Conservation (phyloP, 2,888 invertebrate species). For the Nephrotoma appendiculata region DNA sequence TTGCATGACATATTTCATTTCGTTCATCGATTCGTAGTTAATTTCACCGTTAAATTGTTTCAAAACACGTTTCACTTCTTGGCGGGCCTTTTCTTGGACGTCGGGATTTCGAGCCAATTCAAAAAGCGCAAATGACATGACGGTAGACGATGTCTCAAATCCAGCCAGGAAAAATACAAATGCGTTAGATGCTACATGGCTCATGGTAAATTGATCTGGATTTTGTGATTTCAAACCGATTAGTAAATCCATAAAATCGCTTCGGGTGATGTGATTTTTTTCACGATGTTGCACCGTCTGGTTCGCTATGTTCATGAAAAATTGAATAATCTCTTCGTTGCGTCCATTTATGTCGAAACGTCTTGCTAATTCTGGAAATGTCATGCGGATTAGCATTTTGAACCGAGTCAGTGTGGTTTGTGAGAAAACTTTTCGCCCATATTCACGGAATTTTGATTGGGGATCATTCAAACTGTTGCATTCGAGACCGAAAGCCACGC, state of each 20-base stretch:
- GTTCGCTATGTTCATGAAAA: conserved; percentile 34
- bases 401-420: conserved; percentile 7
- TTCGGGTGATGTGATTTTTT: conserved; percentile 32
- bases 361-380: conserved; percentile 12
- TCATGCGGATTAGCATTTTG: conserved; percentile 14
- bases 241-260: conserved; percentile 39
- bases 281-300: conserved; percentile 35
- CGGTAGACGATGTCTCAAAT: conserved; percentile 32
- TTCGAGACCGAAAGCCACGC: conserved; percentile 35
- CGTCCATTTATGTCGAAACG: conserved; percentile 18
- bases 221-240: conserved; percentile 15
- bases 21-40: conserved; percentile 26
- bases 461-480: conserved; percentile 31
- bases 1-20: conserved; percentile 30
- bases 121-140: conserved; percentile 30
- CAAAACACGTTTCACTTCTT: conserved; percentile 26
- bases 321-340: conserved; percentile 23
- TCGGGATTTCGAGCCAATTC: conserved; percentile 32
- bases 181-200: conserved; percentile 27
- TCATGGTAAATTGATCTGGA: neutral
- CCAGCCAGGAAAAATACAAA: conserved; percentile 35
- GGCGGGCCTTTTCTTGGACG: conserved; percentile 26
- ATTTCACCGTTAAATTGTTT: conserved; percentile 22
- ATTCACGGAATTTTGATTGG: conserved; percentile 24
- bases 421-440: conserved; percentile 17